Base-by-base conservation (phyloP, 2,797 vertebrate species). In the Acrocephalus scirpaceus region DNA sequence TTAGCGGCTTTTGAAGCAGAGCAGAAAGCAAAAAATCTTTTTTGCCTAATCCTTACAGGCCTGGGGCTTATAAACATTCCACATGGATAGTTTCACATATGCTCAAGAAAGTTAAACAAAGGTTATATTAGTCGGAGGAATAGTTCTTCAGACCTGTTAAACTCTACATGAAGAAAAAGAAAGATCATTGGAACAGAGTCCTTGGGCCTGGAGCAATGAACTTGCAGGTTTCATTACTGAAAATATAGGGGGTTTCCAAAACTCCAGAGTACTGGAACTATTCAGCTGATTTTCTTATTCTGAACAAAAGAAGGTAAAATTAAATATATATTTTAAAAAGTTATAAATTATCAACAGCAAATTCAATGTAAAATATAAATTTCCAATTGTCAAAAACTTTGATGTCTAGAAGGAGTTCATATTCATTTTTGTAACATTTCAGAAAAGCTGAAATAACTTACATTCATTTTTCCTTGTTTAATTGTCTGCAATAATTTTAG, bases 61-160 rank as follows among this genome's bases (percentile, higher is more conserved):
- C 76, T 75, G 62, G 62, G 82, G 87, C 64, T 88, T 84, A 88
- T 92, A 93, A 94, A 95, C 69, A 81, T 90, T 94, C 44, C 19
- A 34, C 29, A 50, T 80, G 71, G 69, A 81, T 77, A 75, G 61
- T 58, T 97, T 81, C 72, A 88, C 15, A 15, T 81, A 26, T 45
- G 65, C n/a, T 27, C 56, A 74, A 67, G 81, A 85, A 92, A 89
- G 36, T 94, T 70, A 90, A 90, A 90, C 44, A 94, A 70, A 88
- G 56, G 26, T 67, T 87, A 40, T 70, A 76, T 76, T 61, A 3
- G 2, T 45, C 38, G 11, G 21, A 91, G 72, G 67, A 69, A 80
- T 25, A 82, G 60, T 14, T 92, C 62, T 88, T 88, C 86, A 95
- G 62, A 79, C 40, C 32, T 82, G 26, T 66, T 90, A 85, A 92